Evolutionary conservation across 2,113 vertebrate genomes (phyloP).

Genomic region (Ceratotherium simum): DNA sequence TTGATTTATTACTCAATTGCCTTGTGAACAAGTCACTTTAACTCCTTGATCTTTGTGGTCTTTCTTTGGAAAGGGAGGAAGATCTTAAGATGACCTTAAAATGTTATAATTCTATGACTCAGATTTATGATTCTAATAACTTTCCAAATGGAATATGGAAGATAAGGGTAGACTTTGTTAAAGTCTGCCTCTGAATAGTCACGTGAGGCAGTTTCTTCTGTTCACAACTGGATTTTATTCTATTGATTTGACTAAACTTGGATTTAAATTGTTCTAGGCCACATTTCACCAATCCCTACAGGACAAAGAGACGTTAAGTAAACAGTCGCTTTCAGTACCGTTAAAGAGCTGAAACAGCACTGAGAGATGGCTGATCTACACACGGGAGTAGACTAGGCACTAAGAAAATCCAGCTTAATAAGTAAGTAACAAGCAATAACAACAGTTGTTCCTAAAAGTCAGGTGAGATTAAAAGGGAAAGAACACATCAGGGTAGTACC

Average conservation of each 20-base stretch:
- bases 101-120: background rate
- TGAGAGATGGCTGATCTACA: background rate
- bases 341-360: background rate
- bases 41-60: background rate
- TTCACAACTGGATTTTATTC: slow-evolving; percentile 11
- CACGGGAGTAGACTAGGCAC: background rate
- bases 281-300: background rate
- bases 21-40: background rate
- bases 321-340: background rate
- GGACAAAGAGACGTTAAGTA: background rate
- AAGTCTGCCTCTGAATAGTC: background rate
- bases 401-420: background rate
- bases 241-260: background rate
- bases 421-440: background rate
- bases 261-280: background rate
- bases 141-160: background rate
- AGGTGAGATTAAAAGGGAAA: background rate
- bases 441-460: background rate
- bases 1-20: background rate
- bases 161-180: background rate
- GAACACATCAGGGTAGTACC: background rate
- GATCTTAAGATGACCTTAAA: slow-evolving; percentile 19
- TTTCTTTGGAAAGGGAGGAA: background rate
- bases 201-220: background rate
- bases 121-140: slow-evolving; percentile 11